Evolutionary conservation across 2,113 vertebrate genomes (phyloP), one percentile per base, ranked within the genome.

Genomic region (Oncorhynchus gorbuscha): DNA sequence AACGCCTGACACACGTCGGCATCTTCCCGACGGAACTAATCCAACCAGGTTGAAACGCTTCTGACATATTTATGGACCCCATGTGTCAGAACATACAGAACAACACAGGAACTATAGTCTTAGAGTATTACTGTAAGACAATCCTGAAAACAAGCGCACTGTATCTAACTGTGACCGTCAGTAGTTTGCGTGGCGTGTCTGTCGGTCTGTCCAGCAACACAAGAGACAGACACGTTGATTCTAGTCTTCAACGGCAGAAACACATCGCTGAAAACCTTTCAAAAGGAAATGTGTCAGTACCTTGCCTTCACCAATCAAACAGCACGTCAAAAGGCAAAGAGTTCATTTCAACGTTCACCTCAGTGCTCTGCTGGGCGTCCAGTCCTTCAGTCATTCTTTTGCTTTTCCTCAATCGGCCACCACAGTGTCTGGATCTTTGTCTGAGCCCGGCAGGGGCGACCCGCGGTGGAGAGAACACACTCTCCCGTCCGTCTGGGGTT

Each of bases 291-390:
- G 91, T 16, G 89, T 90, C 92, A 92, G 84, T 80, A 79, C 85
- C 18, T 80, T 75, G 90, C 93, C 93, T 88, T 92, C 94, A 94
- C 94, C 94, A 91, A 84, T 87, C 91, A 89, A 73, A 83, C 87
- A 83, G 2, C 78, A 91, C 87, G 93, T 91, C 92, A 92, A 28
- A 93, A 86, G 51, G 80, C 83, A 68, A 78, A 70, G 74, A 66
- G 79, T 87, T 85, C 84, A 68, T 70, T 88, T 92, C 93, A 92
- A 87, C 91, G 93, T 75, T 87, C 92, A 91, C 91, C 92, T 91
- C 59, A 0, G 0, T 39, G 74, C 75, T 80, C 87, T 30, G 89
- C 84, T 79, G 35, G 90, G 55, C 86, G 84, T 85, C 84, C 84
- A 82, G 81, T 76, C 79, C 83, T 88, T 16, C 59, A 22, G 70